A percentile compares a stretch with the other conserved stretches of the same genome.
Conservation (phyloP, 2,888 invertebrate genomes). For the Deilephila porcellus region DNA sequence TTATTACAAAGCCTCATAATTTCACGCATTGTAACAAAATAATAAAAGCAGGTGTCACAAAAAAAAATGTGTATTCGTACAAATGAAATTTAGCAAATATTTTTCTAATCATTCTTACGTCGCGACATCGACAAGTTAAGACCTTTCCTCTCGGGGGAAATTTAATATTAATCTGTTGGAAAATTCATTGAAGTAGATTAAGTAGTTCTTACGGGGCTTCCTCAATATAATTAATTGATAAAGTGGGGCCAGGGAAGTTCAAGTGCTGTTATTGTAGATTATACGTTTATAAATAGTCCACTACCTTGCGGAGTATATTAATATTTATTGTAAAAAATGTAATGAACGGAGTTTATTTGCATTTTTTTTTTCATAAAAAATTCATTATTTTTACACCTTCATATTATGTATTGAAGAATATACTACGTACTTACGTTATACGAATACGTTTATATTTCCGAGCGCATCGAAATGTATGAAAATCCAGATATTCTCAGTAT, state of each 20-base stretch:
- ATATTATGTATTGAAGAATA: background rate
- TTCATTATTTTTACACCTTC: background rate
- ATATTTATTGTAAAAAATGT: too few relatives aligned
- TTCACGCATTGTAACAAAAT: too few relatives aligned
- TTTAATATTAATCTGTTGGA: slow-evolving; percentile 59
- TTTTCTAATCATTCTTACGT: slow-evolving; percentile 30
- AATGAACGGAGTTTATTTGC: too few relatives aligned
- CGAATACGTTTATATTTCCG: background rate
- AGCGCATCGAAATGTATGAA: background rate
- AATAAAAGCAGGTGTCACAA: slow-evolving; percentile 14
- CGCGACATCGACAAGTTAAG: slow-evolving; percentile 41
- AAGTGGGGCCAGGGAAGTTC: slow-evolving; percentile 33
- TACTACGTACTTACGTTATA: background rate
- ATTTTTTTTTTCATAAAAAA: too few relatives aligned
- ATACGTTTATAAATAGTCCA: background rate
- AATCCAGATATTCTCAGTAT: background rate
- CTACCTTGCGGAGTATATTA: background rate
- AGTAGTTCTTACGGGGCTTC: slow-evolving; percentile 43
- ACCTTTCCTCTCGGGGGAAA: slow-evolving; percentile 46
- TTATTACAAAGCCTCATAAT: too few relatives aligned
- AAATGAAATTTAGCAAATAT: slow-evolving; percentile 28
- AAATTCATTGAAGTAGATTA: slow-evolving; percentile 52
- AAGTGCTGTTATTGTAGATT: slow-evolving; percentile 27
- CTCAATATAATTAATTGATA: slow-evolving; percentile 44
- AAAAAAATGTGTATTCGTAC: slow-evolving; percentile 3